A percentile compares a stretch with the other conserved stretches of the same genome.
Conservation (phyloP, 2,113 vertebrate species). For the Chitala chitala region DNA sequence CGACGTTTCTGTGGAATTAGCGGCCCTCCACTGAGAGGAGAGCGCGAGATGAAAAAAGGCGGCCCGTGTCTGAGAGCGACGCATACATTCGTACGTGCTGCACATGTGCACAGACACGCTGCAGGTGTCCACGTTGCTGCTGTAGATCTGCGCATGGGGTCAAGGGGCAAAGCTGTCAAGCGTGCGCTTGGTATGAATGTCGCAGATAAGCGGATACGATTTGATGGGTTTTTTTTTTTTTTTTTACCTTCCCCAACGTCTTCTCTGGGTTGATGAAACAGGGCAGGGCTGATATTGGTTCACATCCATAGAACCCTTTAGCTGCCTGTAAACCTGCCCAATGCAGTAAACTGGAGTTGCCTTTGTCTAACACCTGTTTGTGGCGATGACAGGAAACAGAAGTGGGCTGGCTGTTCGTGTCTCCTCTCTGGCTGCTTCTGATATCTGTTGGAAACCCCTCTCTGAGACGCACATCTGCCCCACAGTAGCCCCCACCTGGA, state of each 20-base stretch:
- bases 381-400: constrained; percentile 37
- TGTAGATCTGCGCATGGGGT: not conserved
- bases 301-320: not conserved
- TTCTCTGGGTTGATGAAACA: too few species aligned
- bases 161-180: not conserved
- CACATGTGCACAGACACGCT: constrained; percentile 1
- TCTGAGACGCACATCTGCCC: constrained; percentile 27
- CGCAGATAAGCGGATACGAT: too few species aligned
- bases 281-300: constrained; percentile 22
- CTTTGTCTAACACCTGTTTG: constrained; percentile 34
- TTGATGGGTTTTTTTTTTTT: too few species aligned
- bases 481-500: constrained; percentile 43
- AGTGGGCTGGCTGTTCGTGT: constrained; percentile 45
- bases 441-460: constrained; percentile 40
- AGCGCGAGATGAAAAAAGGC: constrained; percentile 48
- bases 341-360: constrained; percentile 12
- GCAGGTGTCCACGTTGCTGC: constrained; percentile 31
- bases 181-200: too few species aligned
- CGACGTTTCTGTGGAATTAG: constrained; percentile 56
- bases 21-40: constrained; percentile 42
- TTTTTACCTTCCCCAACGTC: too few species aligned
- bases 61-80: constrained; percentile 21
- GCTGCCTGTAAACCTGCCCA: not conserved
- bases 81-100: not conserved
- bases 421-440: constrained; percentile 36